Conservation (phyloP, 1,140 invertebrate species). For the Heliconius himera region DNA sequence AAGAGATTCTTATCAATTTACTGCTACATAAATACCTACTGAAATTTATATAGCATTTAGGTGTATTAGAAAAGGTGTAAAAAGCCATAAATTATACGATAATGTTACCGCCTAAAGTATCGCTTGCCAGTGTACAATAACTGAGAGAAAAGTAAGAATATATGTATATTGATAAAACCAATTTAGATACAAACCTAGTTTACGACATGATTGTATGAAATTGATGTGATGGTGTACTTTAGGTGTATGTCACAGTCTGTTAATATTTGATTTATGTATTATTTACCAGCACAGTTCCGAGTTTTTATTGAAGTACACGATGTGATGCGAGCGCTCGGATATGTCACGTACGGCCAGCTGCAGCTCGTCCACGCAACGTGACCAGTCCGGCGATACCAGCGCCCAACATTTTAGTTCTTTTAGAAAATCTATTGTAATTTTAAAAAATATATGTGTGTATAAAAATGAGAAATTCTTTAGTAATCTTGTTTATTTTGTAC, state of each 20-base stretch:
- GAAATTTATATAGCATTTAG: neutral
- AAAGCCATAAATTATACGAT: neutral
- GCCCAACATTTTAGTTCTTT: slow-evolving; percentile 66
- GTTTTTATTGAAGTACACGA: slow-evolving; percentile 67
- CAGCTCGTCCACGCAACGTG: slow-evolving; percentile 64
- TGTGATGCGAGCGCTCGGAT: slow-evolving; percentile 59
- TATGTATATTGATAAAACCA: neutral
- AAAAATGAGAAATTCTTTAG: neutral
- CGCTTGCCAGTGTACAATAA: neutral
- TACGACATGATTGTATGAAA: neutral
- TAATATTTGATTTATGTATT: neutral
- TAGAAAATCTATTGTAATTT: slow-evolving; percentile 58
- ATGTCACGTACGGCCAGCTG: slow-evolving; percentile 63
- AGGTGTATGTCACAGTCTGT: neutral
- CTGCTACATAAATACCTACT: too few relatives aligned
- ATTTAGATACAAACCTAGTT: neutral
- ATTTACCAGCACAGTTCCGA: slow-evolving; percentile 69
- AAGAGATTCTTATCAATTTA: too few relatives aligned
- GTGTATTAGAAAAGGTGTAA: neutral
- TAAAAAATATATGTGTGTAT: neutral
- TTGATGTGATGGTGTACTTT: neutral
- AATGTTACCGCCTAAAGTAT: neutral
- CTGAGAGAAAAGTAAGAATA: neutral
- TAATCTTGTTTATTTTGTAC: neutral
- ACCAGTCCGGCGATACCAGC: slow-evolving; percentile 66